phyloP scores from a whole-genome alignment of 2,113 vertebrate species.

The Poeciliopsis turrubarensis region DNA sequence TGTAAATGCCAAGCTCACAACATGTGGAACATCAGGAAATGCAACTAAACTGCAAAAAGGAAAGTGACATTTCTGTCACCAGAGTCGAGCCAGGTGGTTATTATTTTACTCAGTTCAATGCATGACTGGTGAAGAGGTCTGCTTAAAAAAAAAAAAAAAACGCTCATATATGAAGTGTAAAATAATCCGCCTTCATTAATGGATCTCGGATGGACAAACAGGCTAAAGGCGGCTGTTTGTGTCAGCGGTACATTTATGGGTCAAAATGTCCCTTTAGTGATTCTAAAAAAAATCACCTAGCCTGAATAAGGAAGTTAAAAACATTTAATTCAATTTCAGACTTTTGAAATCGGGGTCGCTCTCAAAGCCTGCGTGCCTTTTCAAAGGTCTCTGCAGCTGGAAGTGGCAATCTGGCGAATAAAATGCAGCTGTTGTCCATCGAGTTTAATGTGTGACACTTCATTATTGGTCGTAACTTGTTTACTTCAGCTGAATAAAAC shows the following conservation, averaged over 20 bases:
- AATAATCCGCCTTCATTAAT: neutral
- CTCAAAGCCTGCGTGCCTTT: neutral
- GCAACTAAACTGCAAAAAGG: constrained; percentile 40
- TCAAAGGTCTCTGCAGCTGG: neutral
- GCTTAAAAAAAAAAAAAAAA: neutral
- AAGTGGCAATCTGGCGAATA: neutral
- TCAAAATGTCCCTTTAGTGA: neutral
- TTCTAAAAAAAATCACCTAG: neutral
- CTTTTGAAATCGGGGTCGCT: neutral
- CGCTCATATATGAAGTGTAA: neutral
- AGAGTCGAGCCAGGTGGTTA: constrained; percentile 18
- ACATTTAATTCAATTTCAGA: no score
- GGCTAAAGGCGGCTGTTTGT: neutral
- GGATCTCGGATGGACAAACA: neutral
- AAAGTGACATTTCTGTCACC: constrained; percentile 59
- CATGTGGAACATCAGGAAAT: constrained; percentile 59
- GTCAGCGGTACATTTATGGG: neutral
- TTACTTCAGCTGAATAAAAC: no score
- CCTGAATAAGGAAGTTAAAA: neutral
- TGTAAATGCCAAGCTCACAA: constrained; percentile 60
- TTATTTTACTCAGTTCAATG: constrained; percentile 21
- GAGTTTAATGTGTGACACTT: no score
- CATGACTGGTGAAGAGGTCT: neutral
- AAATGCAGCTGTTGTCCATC: no score
- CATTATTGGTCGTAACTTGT: no score